Evolutionary conservation across 1,140 invertebrate genomes (phyloP).

Genomic region (Portunus trituberculatus): DNA sequence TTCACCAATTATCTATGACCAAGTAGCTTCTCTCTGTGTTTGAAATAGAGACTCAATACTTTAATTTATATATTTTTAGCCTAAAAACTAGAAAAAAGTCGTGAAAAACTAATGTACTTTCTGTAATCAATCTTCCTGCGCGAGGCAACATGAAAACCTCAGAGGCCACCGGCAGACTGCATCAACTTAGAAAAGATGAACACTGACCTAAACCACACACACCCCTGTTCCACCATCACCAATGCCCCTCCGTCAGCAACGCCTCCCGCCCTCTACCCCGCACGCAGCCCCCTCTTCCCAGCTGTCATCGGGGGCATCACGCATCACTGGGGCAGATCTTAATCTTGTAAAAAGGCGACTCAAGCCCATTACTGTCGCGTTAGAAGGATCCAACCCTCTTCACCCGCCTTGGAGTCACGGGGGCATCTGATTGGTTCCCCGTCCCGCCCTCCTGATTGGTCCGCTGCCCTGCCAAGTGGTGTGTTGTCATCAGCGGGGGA

Average conservation of each 20-base stretch:
- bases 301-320: background rate
- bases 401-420: background rate
- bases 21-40: no score
- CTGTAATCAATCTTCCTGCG: no score
- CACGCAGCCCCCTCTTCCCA: background rate
- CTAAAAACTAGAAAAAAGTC: no score
- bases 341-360: background rate
- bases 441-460: conserved; percentile 47
- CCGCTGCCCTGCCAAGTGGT: conserved; percentile 5
- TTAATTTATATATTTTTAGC: no score
- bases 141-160: no score
- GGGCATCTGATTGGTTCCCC: background rate
- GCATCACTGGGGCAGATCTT: background rate
- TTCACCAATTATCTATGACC: no score
- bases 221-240: background rate
- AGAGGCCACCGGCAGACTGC: no score
- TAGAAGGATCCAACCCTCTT: conserved; percentile 2
- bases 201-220: no score
- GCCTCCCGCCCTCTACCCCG: background rate
- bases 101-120: no score
- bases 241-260: background rate
- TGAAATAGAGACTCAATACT: no score
- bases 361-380: background rate
- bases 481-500: conserved; percentile 37
- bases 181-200: no score